phyloP scores from a whole-genome alignment of 2,888 invertebrate species.

The Lampropteryx suffumata region DNA sequence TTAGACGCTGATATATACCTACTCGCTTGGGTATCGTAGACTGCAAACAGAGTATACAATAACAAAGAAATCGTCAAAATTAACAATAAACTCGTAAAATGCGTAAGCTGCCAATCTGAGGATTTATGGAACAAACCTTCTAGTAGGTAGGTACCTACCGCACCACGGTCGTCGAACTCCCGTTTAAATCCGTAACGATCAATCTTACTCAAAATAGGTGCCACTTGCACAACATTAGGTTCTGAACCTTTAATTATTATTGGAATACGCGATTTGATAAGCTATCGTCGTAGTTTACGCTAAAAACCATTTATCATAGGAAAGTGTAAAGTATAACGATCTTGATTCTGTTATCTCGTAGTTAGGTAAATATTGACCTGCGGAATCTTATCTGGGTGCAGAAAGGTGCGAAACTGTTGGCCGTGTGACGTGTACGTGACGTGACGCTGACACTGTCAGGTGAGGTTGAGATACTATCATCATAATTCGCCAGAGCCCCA shows the following conservation, averaged over 20 bases:
- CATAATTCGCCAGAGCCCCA: background rate
- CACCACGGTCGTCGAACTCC: slow-evolving; percentile 60
- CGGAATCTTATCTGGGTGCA: slow-evolving; percentile 63
- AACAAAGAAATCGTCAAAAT: slow-evolving; percentile 48
- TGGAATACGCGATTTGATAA: slow-evolving; percentile 43
- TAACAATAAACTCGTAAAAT: slow-evolving; percentile 60
- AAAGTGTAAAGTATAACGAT: slow-evolving; percentile 78
- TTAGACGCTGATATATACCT: no score
- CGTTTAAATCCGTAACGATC: slow-evolving; percentile 34
- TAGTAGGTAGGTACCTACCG: slow-evolving; percentile 36
- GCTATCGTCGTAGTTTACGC: slow-evolving; percentile 42
- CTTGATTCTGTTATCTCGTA: slow-evolving; percentile 63
- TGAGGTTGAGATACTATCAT: slow-evolving; percentile 14
- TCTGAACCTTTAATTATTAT: slow-evolving; percentile 30
- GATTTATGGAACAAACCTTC: slow-evolving; percentile 60
- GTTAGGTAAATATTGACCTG: slow-evolving; percentile 65
- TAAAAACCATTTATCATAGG: slow-evolving; percentile 52
- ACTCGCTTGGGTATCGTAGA: slow-evolving; percentile 47
- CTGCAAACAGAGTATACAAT: slow-evolving; percentile 44
- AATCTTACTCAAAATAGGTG: slow-evolving; percentile 42
- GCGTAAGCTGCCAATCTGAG: slow-evolving; percentile 57
- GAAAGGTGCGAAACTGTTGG: slow-evolving; percentile 65
- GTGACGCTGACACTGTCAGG: slow-evolving; percentile 51
- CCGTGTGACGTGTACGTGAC: slow-evolving; percentile 63
- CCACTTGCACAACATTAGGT: slow-evolving; percentile 27